Evolutionary conservation across 2,888 invertebrate species (phyloP), one percentile per base, ranked within the genome.

Genomic region (Clepsis dumicolana): DNA sequence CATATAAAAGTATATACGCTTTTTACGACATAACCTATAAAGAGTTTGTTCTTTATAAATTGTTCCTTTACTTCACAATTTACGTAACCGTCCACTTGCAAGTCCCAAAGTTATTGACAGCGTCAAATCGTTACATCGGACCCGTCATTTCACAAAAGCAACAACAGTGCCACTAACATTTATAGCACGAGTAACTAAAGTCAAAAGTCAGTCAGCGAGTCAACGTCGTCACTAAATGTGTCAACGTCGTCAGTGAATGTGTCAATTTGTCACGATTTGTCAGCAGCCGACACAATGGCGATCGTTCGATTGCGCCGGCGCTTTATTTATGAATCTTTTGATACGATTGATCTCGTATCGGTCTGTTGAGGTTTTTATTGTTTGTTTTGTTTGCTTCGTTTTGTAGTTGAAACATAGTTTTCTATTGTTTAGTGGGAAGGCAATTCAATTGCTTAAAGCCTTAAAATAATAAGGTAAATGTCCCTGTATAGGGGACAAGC

Each of bases 221-320:
- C 35, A 35, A 57, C 44, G 27, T 65, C 29, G 59, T 65, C 65
- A 59, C n/a, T 38, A 24, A 12, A 21, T 24, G 57, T 44, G 60
- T 56, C 64, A 35, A 35, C 44, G 54, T 21, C 64, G 54, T 32
- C 57, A 59, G 48, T n/a, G 64, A 57, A 63, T 56, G 54, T 63
- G 67, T 67, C 67, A 67, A 67, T 67, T 48, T 70, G 69, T 70
- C 65, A 65, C 44, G 75, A 78, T 76, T 77, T 80, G 82, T 80
- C 78, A 77, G 65, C 74, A 70, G 73, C 75, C 29, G 25, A 10
- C 63, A 67, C 57, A 63, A 63, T 52, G 48, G 74, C 72, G 80
- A 80, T 77, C 70, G 80, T 75, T 73, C 72, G 80, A 80, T 77
- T 79, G 83, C 81, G 82, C 81, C 72, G 74, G 82, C 80, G 80